Conservation (phyloP, 2,888 invertebrate species). For the Sinelater perroti region DNA sequence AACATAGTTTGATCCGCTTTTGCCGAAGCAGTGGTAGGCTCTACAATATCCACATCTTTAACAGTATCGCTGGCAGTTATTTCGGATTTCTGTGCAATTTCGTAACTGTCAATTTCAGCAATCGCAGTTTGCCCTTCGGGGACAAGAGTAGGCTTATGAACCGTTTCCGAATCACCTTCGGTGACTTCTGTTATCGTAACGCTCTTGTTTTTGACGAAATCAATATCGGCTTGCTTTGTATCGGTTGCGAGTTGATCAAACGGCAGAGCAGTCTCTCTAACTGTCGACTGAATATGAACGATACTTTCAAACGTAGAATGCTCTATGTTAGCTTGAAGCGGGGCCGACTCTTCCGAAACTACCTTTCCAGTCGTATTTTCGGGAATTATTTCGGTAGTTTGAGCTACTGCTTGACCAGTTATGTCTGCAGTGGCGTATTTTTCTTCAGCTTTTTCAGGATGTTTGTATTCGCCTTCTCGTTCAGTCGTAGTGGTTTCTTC, state of each 20-base stretch:
- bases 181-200: constrained; percentile 63
- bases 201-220: constrained; percentile 59
- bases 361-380: constrained; percentile 51
- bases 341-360: constrained; percentile 51
- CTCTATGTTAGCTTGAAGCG: constrained; percentile 60
- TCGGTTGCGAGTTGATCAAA: constrained; percentile 58
- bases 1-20: constrained; percentile 55
- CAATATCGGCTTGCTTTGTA: constrained; percentile 58
- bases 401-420: constrained; percentile 59
- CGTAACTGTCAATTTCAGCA: constrained; percentile 57
- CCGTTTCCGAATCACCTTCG: constrained; percentile 61
- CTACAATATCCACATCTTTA: constrained; percentile 53
- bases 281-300: constrained; percentile 57
- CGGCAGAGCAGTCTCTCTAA: constrained; percentile 58
- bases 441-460: constrained; percentile 49
- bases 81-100: constrained; percentile 63
- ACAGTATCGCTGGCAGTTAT: constrained; percentile 58
- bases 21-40: constrained; percentile 54
- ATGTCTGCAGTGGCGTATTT: constrained; percentile 54
- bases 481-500: constrained; percentile 62
- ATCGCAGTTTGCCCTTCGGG: constrained; percentile 56
- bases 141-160: constrained; percentile 50
- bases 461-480: constrained; percentile 58
- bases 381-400: constrained; percentile 58
- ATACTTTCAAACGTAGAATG: constrained; percentile 61